These are phyloP conservation scores for Pterocles burchelli DNA, from an alignment of 2,113 vertebrate genomes.

Conservation along the genomic window DNA sequence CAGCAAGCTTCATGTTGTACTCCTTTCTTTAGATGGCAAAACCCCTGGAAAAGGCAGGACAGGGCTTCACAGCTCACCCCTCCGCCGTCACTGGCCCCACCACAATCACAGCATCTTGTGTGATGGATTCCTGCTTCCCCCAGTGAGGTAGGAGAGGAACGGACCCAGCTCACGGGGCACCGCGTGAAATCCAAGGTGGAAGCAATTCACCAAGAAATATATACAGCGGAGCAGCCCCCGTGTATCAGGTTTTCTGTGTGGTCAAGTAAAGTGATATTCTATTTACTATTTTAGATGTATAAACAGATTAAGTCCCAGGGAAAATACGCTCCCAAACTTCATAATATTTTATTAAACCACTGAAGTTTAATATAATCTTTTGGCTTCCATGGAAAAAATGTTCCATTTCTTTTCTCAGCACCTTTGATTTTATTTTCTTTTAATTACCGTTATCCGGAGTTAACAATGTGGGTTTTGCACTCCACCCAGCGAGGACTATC, in stretches of 20 bases:
- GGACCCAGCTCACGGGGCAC: neutral
- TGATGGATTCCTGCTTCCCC: neutral
- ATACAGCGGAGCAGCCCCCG: neutral
- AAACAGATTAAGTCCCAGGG: conserved; percentile 61
- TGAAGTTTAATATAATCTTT: conserved; percentile 62
- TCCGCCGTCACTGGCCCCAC: neutral
- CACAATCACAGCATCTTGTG: neutral
- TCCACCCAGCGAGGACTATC: conserved; percentile 42
- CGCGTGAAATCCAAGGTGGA: neutral
- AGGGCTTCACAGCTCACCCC: accelerated
- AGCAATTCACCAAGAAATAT: conserved; percentile 36
- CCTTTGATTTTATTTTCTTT: conserved; percentile 67
- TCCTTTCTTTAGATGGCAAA: neutral
- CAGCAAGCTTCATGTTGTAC: neutral
- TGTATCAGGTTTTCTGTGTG: conserved; percentile 48
- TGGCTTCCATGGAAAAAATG: conserved; percentile 18
- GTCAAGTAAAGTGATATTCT: conserved; percentile 67
- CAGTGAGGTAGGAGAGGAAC: neutral
- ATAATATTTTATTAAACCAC: conserved; percentile 58
- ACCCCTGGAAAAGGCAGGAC: neutral
- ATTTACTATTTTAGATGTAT: conserved; percentile 54
- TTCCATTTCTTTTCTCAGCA: conserved; percentile 54
- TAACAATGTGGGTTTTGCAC: conserved; percentile 37
- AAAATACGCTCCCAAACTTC: conserved; percentile 58
- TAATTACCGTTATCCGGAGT: conserved; percentile 56